Evolutionary conservation across 2,113 vertebrate genomes (phyloP).

Genomic region (Calypte anna): DNA sequence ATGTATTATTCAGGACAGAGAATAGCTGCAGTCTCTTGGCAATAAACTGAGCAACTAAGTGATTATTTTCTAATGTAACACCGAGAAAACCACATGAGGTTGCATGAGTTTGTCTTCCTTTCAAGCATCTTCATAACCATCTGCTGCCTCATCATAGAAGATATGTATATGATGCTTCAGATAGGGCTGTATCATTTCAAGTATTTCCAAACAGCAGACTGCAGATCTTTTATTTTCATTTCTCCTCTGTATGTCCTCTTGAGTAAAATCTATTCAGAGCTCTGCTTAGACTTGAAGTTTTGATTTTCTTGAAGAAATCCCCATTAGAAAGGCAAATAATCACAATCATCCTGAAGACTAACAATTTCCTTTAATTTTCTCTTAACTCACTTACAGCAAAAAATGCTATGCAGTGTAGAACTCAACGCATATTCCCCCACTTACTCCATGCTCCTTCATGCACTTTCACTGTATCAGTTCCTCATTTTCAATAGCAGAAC

Average conservation of each 20-base stretch:
- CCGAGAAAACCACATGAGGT: background rate
- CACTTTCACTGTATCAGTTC: background rate
- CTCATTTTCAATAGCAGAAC: background rate
- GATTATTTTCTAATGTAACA: slow-evolving; percentile 62
- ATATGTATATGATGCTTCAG: background rate
- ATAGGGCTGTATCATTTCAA: slow-evolving; percentile 39
- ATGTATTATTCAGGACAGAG: slow-evolving; percentile 53
- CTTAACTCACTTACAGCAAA: background rate
- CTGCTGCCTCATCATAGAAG: slow-evolving; percentile 29
- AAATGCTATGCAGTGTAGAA: background rate
- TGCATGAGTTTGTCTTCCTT: background rate
- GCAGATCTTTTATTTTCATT: background rate
- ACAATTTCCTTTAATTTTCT: background rate
- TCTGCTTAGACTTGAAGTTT: background rate
- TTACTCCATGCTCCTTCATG: background rate
- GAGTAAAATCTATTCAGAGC: background rate
- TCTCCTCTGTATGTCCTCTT: background rate
- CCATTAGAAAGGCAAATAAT: background rate
- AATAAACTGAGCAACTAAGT: slow-evolving; percentile 64
- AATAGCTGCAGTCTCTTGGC: slow-evolving; percentile 21
- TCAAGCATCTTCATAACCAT: slow-evolving; percentile 26
- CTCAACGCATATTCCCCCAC: background rate
- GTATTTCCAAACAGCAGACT: background rate
- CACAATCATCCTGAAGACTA: background rate
- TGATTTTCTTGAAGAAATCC: background rate